phyloP scores from a whole-genome alignment of 2,797 vertebrate species.

The Uromys caudimaculatus region DNA sequence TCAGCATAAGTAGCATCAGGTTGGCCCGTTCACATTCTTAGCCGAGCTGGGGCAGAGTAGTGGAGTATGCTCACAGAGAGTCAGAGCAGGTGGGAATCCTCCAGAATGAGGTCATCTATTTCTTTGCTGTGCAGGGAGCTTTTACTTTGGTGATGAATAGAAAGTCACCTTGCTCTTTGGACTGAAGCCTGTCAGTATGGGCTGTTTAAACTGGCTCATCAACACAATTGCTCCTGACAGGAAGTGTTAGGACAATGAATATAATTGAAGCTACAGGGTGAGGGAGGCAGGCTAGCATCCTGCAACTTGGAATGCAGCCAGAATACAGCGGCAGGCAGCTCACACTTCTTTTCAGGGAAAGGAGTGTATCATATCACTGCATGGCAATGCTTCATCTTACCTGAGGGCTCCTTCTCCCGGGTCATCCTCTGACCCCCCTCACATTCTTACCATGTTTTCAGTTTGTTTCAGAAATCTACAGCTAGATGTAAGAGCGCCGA shows the following conservation, averaged over 20 bases:
- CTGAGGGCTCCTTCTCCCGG: neutral
- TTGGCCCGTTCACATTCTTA: slow-evolving; percentile 52
- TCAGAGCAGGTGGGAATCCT: neutral
- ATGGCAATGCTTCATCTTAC: neutral
- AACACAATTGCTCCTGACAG: neutral
- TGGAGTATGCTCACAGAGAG: slow-evolving; percentile 58
- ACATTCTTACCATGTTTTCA: neutral
- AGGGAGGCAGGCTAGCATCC: neutral
- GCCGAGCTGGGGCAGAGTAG: neutral
- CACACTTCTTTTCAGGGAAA: neutral
- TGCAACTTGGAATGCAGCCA: slow-evolving; percentile 14
- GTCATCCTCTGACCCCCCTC: neutral
- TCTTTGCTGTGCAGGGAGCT: neutral
- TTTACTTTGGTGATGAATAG: neutral
- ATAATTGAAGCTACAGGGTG: slow-evolving; percentile 21
- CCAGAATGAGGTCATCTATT: neutral
- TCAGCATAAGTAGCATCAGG: slow-evolving; percentile 33
- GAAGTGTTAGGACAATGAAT: slow-evolving; percentile 23
- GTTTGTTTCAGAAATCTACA: neutral
- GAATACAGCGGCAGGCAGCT: neutral
- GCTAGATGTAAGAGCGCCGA: neutral
- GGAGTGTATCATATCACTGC: neutral
- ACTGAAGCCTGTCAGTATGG: slow-evolving; percentile 7
- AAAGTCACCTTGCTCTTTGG: neutral
- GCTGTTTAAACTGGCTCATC: slow-evolving; percentile 42